Evolutionary conservation across 2,113 vertebrate species (phyloP), one percentile per base, ranked within the genome.

Genomic region (Terrapene triunguis): DNA sequence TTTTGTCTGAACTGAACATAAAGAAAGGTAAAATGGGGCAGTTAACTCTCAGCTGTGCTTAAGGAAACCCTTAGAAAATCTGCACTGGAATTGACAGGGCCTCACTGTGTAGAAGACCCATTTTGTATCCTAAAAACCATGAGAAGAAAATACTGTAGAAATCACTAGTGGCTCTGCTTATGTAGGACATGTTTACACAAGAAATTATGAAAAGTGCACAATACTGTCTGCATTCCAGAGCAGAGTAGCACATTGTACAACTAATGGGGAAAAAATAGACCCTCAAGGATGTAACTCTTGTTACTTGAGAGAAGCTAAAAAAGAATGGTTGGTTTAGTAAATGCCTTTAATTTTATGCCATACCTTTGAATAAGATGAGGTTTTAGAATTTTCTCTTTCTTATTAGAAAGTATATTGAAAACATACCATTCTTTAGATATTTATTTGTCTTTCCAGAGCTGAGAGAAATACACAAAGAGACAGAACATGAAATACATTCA

Each of bases 181-280:
- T 44, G 62, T 51, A 92, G 65, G 81, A 95, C 53, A 38, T 50
- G 44, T 95, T 97, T 91, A 89, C 81, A 85, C 74, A 96, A 88
- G 79, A 96, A 95, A 96, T 90, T 83, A 85, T 42, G 24, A 88
- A 91, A 93, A 94, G 54, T 79, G 47, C 42, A 88, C 19, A 91
- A 89, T 91, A 92, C 81, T 83, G 13, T 85, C 87, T 90, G 65
- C 35, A 38, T 72, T n/a, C 35, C 65, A 38, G 65, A 72, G 65
- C n/a, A 72, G 65, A 72, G 19, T 22, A 72, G 65, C n/a, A 72
- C 19, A 38, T 80, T 50, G 78, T 80, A 48, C 44, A 80, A 80
- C 12, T 48, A 80, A 80, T 50, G 78, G 48, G 82, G 79, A 85
- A 94, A 92, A 94, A 93, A 87, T 85, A 96, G 93, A 44, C 80